A percentile compares a stretch with the other conserved stretches of the same genome.
Conservation (phyloP, 2,888 invertebrate species). For the Megalurothrips usitatus region DNA sequence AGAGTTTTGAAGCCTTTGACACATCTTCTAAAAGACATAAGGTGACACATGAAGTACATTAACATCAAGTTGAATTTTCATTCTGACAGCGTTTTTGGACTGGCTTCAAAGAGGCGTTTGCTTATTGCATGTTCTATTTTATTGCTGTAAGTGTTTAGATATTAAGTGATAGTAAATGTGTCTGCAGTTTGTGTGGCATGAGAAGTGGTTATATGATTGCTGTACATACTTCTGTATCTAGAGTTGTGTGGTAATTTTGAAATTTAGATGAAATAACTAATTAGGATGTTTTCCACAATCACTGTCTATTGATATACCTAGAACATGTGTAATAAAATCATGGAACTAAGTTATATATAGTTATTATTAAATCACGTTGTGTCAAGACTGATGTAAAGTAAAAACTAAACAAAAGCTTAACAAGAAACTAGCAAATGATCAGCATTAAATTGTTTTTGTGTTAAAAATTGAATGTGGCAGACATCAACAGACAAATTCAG, state of each 20-base stretch:
- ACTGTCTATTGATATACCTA: slow-evolving; percentile 27
- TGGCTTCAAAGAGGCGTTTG: background rate
- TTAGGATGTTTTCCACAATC: slow-evolving; percentile 20
- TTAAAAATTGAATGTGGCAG: slow-evolving; percentile 7
- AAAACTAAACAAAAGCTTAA: slow-evolving; percentile 35
- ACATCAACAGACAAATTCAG: slow-evolving; percentile 3
- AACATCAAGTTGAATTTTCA: background rate
- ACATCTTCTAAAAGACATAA: slow-evolving; percentile 2
- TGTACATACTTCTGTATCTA: slow-evolving; percentile 23
- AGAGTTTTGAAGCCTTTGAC: background rate
- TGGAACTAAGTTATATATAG: slow-evolving; percentile 31
- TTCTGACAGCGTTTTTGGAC: slow-evolving; percentile 5
- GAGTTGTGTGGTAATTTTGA: slow-evolving; percentile 12
- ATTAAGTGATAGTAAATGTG: slow-evolving; percentile 11
- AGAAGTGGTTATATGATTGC: slow-evolving; percentile 22
- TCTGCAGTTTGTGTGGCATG: slow-evolving; percentile 21
- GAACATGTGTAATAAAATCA: slow-evolving; percentile 29
- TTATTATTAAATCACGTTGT: slow-evolving; percentile 36
- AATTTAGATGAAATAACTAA: slow-evolving; percentile 27
- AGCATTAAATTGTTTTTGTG: slow-evolving; percentile 8
- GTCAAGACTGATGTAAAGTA: slow-evolving; percentile 40
- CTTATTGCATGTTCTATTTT: slow-evolving; percentile 27
- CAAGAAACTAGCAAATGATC: slow-evolving; percentile 15
- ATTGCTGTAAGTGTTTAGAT: slow-evolving; percentile 9
- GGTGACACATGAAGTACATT: background rate